Conservation (phyloP, 2,888 invertebrate species). For the Eupithecia tripunctaria region DNA sequence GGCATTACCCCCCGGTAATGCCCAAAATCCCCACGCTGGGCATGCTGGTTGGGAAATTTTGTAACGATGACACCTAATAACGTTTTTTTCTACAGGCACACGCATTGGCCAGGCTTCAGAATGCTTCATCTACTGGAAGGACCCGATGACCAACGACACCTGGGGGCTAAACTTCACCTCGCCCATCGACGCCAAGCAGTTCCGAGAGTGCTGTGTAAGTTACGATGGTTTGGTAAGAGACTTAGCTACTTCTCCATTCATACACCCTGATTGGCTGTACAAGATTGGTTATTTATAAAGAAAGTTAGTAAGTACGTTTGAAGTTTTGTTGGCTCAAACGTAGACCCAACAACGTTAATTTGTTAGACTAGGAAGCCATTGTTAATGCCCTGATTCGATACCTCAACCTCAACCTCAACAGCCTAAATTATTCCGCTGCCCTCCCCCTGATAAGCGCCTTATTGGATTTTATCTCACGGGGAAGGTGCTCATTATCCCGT, state of each 20-base stretch:
- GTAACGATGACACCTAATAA: too few species aligned
- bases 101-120: conserved; percentile 98
- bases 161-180: conserved; percentile 99
- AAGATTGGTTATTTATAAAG: background rate
- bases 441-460: too few species aligned
- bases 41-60: too few species aligned
- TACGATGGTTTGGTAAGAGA: conserved; percentile 27
- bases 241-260: conserved; percentile 6
- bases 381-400: background rate
- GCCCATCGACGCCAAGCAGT: conserved; percentile 98
- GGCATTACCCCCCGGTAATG: too few species aligned
- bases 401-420: too few species aligned
- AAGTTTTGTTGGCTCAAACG: background rate
- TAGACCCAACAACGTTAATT: background rate
- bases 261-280: conserved; percentile 3
- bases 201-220: conserved; percentile 98
- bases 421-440: too few species aligned
- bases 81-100: conserved; percentile 87
- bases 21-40: too few species aligned
- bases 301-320: background rate
- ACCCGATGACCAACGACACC: conserved; percentile 97
- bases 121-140: conserved; percentile 99
- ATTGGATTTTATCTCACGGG: too few species aligned
- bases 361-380: background rate
- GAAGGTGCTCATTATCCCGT: too few species aligned